A percentile compares a stretch with the other conserved stretches of the same genome.
Evolutionary conservation across 2,888 invertebrate genomes (phyloP).

Genomic region (Caenorhabditis virilis): DNA sequence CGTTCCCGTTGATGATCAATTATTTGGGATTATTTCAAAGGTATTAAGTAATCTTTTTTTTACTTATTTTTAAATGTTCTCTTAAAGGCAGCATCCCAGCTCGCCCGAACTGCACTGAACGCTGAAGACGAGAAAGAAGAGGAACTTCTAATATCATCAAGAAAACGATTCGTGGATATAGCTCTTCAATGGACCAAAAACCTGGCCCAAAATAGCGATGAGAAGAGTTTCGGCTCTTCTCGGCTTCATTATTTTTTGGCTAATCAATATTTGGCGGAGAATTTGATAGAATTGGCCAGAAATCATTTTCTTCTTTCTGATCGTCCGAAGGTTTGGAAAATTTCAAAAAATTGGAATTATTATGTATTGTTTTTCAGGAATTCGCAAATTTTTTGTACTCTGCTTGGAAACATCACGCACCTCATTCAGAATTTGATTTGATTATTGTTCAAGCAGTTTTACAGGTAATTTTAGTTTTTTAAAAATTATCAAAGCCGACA

Average conservation of each 20-base stretch:
- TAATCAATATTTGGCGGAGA: neutral
- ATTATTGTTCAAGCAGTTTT: constrained; percentile 25
- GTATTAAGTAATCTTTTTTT: too few relatives aligned
- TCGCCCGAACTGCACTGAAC: constrained; percentile 1
- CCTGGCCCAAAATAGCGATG: neutral
- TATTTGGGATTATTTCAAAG: constrained; percentile 11
- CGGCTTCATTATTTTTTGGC: constrained; percentile 16
- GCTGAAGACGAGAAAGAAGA: constrained; percentile 8
- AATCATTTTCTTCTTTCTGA: constrained; percentile 27
- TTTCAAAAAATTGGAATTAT: neutral
- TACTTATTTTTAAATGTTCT: too few relatives aligned
- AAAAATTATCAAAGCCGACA: too few relatives aligned
- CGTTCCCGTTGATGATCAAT: neutral
- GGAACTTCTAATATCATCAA: constrained; percentile 6
- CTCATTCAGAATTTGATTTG: constrained; percentile 3
- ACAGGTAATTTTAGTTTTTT: too few relatives aligned
- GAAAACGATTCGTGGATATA: constrained; percentile 21
- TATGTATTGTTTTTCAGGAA: neutral
- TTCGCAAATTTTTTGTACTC: constrained; percentile 6
- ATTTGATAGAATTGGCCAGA: constrained; percentile 13
- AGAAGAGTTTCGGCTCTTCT: constrained; percentile 21
- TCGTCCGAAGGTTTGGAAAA: neutral
- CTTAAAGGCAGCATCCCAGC: too few relatives aligned
- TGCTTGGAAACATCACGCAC: neutral
- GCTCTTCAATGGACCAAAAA: constrained; percentile 21